Conservation (phyloP, 1,140 invertebrate genomes). For the Drosophila sechellia region DNA sequence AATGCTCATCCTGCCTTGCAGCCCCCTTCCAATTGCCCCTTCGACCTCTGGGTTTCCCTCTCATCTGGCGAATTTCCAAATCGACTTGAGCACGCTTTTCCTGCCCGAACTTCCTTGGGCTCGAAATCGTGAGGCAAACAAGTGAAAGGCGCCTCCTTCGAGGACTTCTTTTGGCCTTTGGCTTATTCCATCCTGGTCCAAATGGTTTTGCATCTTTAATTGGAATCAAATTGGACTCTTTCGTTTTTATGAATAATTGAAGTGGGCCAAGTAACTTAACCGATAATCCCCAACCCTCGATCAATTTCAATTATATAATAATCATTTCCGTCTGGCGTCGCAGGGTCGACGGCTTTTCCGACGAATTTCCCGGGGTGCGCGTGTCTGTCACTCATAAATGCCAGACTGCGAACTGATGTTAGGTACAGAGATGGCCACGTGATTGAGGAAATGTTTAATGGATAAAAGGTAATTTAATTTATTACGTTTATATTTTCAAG, state of each 20-base stretch:
- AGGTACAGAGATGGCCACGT: slow-evolving; percentile 13
- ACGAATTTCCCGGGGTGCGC: slow-evolving; percentile 8
- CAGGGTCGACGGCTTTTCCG: slow-evolving; percentile 19
- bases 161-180: slow-evolving; percentile 29
- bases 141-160: slow-evolving; percentile 39
- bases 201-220: slow-evolving; percentile 79
- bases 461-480: too few species aligned
- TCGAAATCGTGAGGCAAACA: slow-evolving; percentile 20
- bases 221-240: slow-evolving; percentile 70
- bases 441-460: not conserved
- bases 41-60: slow-evolving; percentile 10
- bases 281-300: slow-evolving; percentile 42
- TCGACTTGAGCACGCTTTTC: slow-evolving; percentile 68
- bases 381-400: slow-evolving; percentile 70
- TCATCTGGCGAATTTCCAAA: slow-evolving; percentile 45
- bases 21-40: not conserved
- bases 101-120: slow-evolving; percentile 27
- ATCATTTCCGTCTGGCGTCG: slow-evolving; percentile 72
- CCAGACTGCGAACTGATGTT: slow-evolving; percentile 15
- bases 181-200: slow-evolving; percentile 59
- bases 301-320: slow-evolving; percentile 83
- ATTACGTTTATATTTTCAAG: not conserved
- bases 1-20: not conserved
- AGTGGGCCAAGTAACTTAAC: slow-evolving; percentile 47
- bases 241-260: slow-evolving; percentile 68